Percentiles rank a stretch among this genome's conserved stretches.
Evolutionary conservation across 2,797 vertebrate genomes (phyloP).

Genomic region (Cirrhinus molitorella): DNA sequence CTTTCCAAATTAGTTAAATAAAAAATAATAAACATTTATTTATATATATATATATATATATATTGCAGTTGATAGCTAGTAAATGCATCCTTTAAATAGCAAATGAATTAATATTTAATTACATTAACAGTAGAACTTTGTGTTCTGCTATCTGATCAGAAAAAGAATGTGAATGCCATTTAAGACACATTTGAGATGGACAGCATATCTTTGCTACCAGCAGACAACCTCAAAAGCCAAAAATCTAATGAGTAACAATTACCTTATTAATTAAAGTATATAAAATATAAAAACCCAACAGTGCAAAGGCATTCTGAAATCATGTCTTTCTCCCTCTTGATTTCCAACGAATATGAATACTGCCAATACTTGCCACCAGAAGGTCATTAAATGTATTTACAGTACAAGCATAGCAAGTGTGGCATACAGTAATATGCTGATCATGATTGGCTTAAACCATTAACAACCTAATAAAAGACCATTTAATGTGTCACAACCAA

Average conservation of each 20-base stretch:
- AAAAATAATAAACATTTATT: no score
- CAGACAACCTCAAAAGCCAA: neutral
- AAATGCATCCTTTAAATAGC: neutral
- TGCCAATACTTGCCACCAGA: no score
- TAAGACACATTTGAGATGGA: neutral
- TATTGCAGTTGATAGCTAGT: neutral
- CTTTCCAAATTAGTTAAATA: neutral
- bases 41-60: no score
- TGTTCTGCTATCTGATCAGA: neutral
- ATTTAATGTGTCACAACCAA: neutral
- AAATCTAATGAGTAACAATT: neutral
- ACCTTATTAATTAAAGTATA: no score
- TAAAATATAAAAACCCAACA: no score
- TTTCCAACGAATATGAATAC: no score
- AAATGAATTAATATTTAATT: neutral
- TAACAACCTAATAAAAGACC: slow-evolving; percentile 2
- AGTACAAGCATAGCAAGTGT: no score
- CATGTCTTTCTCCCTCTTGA: no score
- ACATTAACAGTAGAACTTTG: neutral
- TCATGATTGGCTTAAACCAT: neutral
- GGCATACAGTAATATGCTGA: no score
- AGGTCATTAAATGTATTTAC: no score
- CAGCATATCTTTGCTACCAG: neutral
- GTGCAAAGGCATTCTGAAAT: no score
- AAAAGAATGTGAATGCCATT: neutral